phyloP scores from a whole-genome alignment of 2,797 vertebrate genomes.

The Myiotriccus ornatus region DNA sequence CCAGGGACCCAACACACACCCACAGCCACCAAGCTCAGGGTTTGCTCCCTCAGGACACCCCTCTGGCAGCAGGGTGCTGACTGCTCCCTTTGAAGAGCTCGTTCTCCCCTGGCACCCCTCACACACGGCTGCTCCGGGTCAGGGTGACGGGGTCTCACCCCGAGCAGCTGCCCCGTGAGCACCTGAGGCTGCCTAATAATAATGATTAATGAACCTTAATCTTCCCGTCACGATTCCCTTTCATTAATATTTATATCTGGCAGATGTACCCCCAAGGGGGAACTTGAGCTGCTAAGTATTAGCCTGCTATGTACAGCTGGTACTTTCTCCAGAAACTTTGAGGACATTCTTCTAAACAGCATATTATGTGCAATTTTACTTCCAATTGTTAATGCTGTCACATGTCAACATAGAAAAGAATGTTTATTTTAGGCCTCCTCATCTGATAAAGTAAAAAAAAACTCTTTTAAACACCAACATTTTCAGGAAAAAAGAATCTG shows the following conservation, averaged over 20 bases:
- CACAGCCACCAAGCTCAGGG: background rate
- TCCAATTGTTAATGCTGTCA: slow-evolving; percentile 2
- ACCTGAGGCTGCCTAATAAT: slow-evolving; percentile 49
- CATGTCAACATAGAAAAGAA: background rate
- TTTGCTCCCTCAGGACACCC: background rate
- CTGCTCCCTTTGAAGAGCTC: background rate
- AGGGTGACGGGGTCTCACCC: background rate
- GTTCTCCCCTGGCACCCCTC: background rate
- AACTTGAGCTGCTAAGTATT: slow-evolving; percentile 1
- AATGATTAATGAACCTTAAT: slow-evolving; percentile 58
- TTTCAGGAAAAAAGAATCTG: background rate
- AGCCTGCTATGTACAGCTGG: slow-evolving; percentile 42
- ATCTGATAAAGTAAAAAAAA: background rate
- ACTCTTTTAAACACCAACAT: background rate
- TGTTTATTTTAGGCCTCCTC: slow-evolving; percentile 7
- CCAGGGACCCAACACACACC: background rate
- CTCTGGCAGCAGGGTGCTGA: background rate
- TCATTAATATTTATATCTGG: slow-evolving; percentile 62
- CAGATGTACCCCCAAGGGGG: slow-evolving; percentile 60
- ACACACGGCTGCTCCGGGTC: background rate
- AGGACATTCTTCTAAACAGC: slow-evolving; percentile 10
- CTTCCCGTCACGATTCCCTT: slow-evolving; percentile 23
- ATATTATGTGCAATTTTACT: background rate
- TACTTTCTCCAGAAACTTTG: slow-evolving; percentile 31
- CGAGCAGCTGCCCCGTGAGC: background rate